Percentiles rank a stretch among this genome's conserved stretches.
Evolutionary conservation across 2,888 invertebrate genomes (phyloP).

Genomic region (Noctua pronuba): DNA sequence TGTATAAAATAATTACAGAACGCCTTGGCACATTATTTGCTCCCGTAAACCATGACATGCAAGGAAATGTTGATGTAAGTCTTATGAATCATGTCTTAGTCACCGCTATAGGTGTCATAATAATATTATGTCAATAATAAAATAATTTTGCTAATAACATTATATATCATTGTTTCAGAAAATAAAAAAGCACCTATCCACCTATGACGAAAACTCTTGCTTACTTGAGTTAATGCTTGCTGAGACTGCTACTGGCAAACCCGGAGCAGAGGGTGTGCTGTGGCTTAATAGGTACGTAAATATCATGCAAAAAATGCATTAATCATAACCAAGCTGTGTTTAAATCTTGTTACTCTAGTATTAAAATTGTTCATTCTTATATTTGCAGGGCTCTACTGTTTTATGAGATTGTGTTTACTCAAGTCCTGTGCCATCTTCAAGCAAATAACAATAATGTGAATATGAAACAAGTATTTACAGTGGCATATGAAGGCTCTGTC

Average conservation of each 20-base stretch:
- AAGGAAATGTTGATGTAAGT: constrained; percentile 93
- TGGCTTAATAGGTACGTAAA: constrained; percentile 93
- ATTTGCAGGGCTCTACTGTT: constrained; percentile 91
- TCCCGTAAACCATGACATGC: constrained; percentile 94
- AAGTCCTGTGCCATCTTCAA: constrained; percentile 88
- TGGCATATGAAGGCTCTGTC: constrained; percentile 93
- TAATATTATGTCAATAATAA: no score
- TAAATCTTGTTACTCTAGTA: neutral
- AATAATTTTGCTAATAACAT: neutral
- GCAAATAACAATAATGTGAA: constrained; percentile 87
- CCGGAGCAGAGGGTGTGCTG: constrained; percentile 92
- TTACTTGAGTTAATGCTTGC: constrained; percentile 92
- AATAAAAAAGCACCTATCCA: constrained; percentile 90
- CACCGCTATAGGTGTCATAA: neutral
- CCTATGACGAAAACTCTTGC: constrained; percentile 89
- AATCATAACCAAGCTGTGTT: neutral
- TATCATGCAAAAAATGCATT: neutral
- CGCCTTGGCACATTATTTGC: constrained; percentile 93
- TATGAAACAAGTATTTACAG: constrained; percentile 91
- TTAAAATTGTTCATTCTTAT: neutral
- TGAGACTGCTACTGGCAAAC: constrained; percentile 89
- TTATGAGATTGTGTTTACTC: constrained; percentile 90
- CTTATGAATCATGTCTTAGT: constrained; percentile 21
- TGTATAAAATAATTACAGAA: constrained; percentile 88
- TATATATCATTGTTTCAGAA: constrained; percentile 86